Evolutionary conservation across 1,140 invertebrate genomes (phyloP), one percentile per base, ranked within the genome.

Genomic region (Theocolax elegans): DNA sequence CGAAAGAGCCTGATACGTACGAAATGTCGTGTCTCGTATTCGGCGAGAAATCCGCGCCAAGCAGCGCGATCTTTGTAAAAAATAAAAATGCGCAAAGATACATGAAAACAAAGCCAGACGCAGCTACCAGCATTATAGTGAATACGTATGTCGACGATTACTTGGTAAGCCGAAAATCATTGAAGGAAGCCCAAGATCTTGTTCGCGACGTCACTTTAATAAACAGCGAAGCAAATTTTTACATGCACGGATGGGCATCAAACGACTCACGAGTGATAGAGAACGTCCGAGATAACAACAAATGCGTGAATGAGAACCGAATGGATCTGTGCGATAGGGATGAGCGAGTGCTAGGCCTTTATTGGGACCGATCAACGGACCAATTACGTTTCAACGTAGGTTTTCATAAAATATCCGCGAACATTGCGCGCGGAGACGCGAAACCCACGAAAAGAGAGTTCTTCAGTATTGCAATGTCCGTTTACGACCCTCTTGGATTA

Each of bases 401-500:
- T 6, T 21, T 17, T 2, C 2, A 3, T 2, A 48, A 48, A 21
- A 48, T 48, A 4, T 10, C 46, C n/a, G 8, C n/a, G 4, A 10
- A 35, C 0, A 38, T 62, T 7, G 1, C 31, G 35, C 19, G 23
- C 19, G 44, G 19, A 2, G 8, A 23, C 21, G 40, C 35, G 12
- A 31, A 17, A 9, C 76, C 74, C 4, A 76, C 77, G 6, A 81
- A 82, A 65, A 21, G 76, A 31, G 66, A 74, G 35, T 56, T 80
- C 35, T 65, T 80, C 13, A 69, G 70, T 0, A 64, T 75, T 4
- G 64, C 77, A 2, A 74, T 79, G 71, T 62, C 73, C 13, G 72
- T 83, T 25, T 85, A 76, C 72, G 82, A 85, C 58, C 77, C 81
- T 2, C 71, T 81, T 12, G 83, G 81, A 27, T 78, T 81, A 60